Base-by-base conservation (phyloP, 2,888 invertebrate genomes). In the Drosophila dives region DNA sequence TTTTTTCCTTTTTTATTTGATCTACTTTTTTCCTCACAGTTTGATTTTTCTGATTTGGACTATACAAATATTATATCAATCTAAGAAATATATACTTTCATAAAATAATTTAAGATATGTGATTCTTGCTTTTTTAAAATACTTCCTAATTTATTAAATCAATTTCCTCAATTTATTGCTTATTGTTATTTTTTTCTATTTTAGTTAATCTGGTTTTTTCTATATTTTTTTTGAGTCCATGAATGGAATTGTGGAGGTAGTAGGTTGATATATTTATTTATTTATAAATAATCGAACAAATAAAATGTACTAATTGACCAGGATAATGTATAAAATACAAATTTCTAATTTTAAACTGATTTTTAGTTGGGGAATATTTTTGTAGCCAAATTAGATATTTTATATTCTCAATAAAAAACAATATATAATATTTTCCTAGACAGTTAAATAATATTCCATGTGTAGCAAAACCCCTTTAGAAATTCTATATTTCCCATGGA, bases 261-360 rank as follows among this genome's bases (percentile, higher is more conserved):
- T 84, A 82, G 78, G 87, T 86, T 84, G 83, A 82, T 75, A 53
- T 59, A 38, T 33, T 26, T 23, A 63, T 34, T 51, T 23, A 11
- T 15, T 11, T 23, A 53, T 32, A 23, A 33, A 50, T 12, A 45
- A 42, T 8, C 17, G 3, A 38, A 38, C n/a, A 23, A 45, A 23
- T 20, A 11, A 45, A 15, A 12, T 2, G 3, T 12, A 23, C 45
- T 15, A 23, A 23, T 4, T 23, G 15, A 23, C 15, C 45, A 15
- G 15, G 15, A 23, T 23, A 23, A 23, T 23, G 8, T 23, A 23
- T 15, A 23, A 23, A 15, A 15, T 15, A 2, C 0, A 45, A 23
- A 23, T 23, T 45, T 23, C 7, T 4, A 45, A 15, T 45, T 23
- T n/a, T n/a, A n/a, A n/a, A n/a, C n/a, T n/a, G n/a, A n/a, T n/a